Conservation (phyloP, 2,797 vertebrate genomes). For the Emydoidea blandingii region DNA sequence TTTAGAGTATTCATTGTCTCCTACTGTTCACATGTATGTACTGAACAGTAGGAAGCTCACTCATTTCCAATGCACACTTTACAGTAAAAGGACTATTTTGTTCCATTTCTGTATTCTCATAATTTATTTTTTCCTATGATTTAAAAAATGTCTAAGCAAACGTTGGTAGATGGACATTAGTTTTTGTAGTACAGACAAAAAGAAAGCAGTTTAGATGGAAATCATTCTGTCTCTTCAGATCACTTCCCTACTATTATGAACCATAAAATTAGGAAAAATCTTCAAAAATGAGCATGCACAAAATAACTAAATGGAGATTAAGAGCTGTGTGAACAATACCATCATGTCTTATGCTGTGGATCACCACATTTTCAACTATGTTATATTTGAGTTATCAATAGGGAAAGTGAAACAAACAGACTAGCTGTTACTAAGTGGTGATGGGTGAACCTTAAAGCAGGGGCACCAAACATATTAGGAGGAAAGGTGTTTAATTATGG, state of each 20-base stretch:
- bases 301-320: conserved; percentile 40
- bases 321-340: not conserved
- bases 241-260: conserved; percentile 54
- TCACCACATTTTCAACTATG: conserved; percentile 30
- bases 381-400: conserved; percentile 33
- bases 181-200: conserved; percentile 58
- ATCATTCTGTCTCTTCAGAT: conserved; percentile 54
- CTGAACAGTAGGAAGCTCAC: conserved; percentile 63
- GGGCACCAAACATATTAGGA: not conserved
- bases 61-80: conserved; percentile 53
- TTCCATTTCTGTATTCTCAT: conserved; percentile 68
- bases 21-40: conserved; percentile 57
- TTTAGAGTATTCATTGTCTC: conserved; percentile 64
- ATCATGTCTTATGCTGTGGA: not conserved
- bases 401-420: conserved; percentile 11
- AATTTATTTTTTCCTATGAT: conserved; percentile 62
- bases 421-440: not conserved
- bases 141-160: conserved; percentile 68
- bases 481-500: not conserved
- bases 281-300: conserved; percentile 9
- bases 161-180: conserved; percentile 52
- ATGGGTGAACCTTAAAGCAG: conserved; percentile 33
- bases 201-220: conserved; percentile 54
- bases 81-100: conserved; percentile 55
- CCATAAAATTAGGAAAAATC: conserved; percentile 13